Percentiles rank a stretch among this genome's conserved stretches.
These are phyloP conservation scores for Eospalax fontanierii DNA, from an alignment of 2,797 vertebrate species.

Conservation along the genomic window DNA sequence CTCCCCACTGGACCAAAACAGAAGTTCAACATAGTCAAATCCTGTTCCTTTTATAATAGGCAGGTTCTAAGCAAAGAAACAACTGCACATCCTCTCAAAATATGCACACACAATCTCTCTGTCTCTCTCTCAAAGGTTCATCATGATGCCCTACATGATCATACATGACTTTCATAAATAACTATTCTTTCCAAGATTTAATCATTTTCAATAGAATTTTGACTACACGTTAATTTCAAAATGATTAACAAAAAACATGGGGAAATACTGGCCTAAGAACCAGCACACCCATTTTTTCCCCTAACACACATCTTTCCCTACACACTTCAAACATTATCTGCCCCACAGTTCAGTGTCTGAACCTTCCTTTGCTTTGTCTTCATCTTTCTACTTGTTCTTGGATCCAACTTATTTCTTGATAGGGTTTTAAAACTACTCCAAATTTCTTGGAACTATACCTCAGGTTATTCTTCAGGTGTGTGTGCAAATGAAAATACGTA, in stretches of 20 bases:
- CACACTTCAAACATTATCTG: background rate
- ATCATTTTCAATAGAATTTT: slow-evolving; percentile 28
- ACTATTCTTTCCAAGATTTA: slow-evolving; percentile 2
- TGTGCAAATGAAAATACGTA: background rate
- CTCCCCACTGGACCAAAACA: background rate
- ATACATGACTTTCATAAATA: background rate
- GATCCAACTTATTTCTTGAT: background rate
- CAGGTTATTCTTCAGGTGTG: background rate
- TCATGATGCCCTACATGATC: background rate
- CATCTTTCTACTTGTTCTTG: slow-evolving; percentile 37
- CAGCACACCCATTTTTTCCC: background rate
- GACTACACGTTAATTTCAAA: background rate
- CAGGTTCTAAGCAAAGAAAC: background rate
- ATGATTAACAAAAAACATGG: background rate
- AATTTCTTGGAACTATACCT: slow-evolving; percentile 12
- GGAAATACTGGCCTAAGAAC: background rate
- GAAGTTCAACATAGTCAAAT: background rate
- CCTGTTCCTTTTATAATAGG: background rate
- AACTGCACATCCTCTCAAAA: background rate
- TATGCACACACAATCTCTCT: background rate
- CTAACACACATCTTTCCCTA: background rate
- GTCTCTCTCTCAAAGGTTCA: background rate
- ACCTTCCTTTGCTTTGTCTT: background rate
- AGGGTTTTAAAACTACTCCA: background rate
- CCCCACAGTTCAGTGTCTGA: background rate